Evolutionary conservation across 1,140 invertebrate genomes (phyloP), one percentile per base, ranked within the genome.

Genomic region (Lepidurus apus): DNA sequence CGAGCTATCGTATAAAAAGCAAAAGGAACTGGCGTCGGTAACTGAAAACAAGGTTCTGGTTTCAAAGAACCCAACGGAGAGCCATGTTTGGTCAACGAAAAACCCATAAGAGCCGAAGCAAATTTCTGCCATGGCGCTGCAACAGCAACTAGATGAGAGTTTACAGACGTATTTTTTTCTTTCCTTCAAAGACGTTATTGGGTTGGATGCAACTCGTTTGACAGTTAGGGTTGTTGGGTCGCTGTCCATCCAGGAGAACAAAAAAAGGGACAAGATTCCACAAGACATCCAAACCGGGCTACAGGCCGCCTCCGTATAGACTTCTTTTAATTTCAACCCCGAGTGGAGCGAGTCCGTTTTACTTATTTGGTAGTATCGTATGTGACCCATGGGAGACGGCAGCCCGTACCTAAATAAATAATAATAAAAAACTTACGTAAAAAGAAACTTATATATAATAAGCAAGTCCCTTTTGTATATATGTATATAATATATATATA

Each of bases 41-140:
- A 65, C 17, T 21, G 53, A 65, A 65, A 65, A 65, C 53, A 65
- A 65, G 53, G 53, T 65, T 65, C 53, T 65, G 53, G 53, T 65
- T 65, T 65, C 8, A 65, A 65, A 65, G 53, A 65, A 65, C 53
- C 53, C 7, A 5, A 65, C 17, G 53, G 21, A 65, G 53, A 65
- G 9, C 53, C 53, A 65, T 65, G 53, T 65, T 65, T 65, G 53
- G 53, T 65, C 53, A 65, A 17, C 53, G 53, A n/a, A 65, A 65
- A 65, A 65, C 53, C 53, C 13, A 65, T 65, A 65, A 21, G 53
- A 65, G 53, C 53, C 53, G 17, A 65, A 65, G 53, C 53, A 65
- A 65, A 65, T 65, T 65, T 65, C 53, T 65, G 53, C 53, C 53
- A 65, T 65, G 53, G 53, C 53, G 21, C 21, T 65, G 53, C n/a